Evolutionary conservation across 53 echinoderm and acorn worm genomes (phyloP).

Genomic region (Mesocentrotus franciscanus): DNA sequence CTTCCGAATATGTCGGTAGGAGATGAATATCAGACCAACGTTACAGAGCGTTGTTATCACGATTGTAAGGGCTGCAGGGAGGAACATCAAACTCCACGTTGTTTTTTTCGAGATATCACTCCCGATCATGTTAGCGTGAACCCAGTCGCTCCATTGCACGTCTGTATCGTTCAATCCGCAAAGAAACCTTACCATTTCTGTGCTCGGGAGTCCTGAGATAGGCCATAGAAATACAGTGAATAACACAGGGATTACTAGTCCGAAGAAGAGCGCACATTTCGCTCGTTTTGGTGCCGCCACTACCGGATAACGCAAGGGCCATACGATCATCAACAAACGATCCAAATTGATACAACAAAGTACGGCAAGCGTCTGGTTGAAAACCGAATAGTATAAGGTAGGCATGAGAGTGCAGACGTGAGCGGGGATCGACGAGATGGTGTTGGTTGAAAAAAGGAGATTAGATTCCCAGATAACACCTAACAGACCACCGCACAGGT

Average conservation of each 20-base stretch:
- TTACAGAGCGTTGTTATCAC: constrained; percentile 21
- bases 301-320: neutral
- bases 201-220: neutral
- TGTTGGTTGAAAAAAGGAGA: neutral
- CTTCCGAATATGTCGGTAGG: constrained; percentile 13
- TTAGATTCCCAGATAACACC: neutral
- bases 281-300: neutral
- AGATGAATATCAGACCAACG: neutral
- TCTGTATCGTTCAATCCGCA: neutral
- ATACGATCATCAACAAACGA: neutral
- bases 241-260: neutral
- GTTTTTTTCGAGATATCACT: neutral
- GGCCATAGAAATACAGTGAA: neutral
- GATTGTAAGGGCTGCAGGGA: neutral
- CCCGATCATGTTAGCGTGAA: neutral
- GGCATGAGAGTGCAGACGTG: neutral
- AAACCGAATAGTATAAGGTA: neutral
- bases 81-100: neutral
- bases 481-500: constrained; percentile 6
- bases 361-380: constrained; percentile 8
- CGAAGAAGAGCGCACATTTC: neutral
- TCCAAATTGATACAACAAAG: constrained; percentile 20
- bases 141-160: neutral
- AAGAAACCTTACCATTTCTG: neutral
- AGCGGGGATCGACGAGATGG: neutral